A percentile compares a stretch with the other conserved stretches of the same genome.
Conservation (phyloP, 2,113 vertebrate species). For the Etia nguti region DNA sequence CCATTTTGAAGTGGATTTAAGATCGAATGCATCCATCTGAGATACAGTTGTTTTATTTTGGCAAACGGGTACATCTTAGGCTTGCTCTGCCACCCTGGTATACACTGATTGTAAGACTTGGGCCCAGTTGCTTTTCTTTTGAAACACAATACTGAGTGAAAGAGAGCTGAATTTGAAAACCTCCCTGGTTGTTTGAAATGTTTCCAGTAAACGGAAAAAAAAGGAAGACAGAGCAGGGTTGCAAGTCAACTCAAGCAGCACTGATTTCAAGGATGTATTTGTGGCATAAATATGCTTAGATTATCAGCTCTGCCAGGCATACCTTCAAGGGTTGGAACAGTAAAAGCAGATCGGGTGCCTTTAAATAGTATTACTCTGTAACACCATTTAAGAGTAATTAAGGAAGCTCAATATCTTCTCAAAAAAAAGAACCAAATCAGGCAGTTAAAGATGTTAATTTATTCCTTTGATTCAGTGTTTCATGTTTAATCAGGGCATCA, state of each 20-base stretch:
- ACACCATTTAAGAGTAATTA: background rate
- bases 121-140: background rate
- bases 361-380: background rate
- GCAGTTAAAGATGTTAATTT: background rate
- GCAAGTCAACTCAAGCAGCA: background rate
- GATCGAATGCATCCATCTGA: conserved; percentile 33
- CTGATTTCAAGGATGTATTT: conserved; percentile 4
- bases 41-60: background rate
- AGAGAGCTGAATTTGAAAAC: conserved; percentile 2
- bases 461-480: conserved; percentile 24
- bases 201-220: background rate
- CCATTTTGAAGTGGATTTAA: conserved; percentile 16
- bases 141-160: background rate
- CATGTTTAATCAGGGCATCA: conserved; percentile 19
- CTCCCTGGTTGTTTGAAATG: conserved; percentile 9
- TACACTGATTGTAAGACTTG: background rate
- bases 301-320: background rate
- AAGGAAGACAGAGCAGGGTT: conserved; percentile 2
- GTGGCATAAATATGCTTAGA: background rate
- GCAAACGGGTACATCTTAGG: background rate
- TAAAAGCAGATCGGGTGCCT: background rate
- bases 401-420: background rate
- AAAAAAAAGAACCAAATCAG: background rate
- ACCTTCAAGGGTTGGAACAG: background rate
- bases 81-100: background rate